Evolutionary conservation across 2,888 invertebrate genomes (phyloP).

Genomic region (Agrotis segetum): DNA sequence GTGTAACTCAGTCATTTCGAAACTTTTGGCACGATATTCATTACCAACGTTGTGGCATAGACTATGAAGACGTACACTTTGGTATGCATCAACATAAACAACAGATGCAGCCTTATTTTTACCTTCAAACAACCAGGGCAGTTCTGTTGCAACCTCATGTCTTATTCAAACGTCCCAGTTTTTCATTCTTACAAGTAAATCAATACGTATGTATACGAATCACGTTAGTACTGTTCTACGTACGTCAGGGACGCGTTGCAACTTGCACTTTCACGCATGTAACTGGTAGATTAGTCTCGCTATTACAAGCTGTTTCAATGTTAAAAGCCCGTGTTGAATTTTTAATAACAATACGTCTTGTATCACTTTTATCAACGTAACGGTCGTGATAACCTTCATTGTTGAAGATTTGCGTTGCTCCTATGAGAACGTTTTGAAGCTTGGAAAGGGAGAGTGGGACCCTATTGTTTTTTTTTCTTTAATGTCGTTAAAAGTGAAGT

Average conservation of each 20-base stretch:
- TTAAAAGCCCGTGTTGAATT: constrained; percentile 55
- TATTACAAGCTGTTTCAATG: constrained; percentile 53
- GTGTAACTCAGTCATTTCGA: constrained; percentile 33
- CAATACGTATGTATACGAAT: constrained; percentile 52
- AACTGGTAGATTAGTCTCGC: constrained; percentile 58
- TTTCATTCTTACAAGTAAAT: constrained; percentile 35
- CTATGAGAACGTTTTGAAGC: constrained; percentile 37
- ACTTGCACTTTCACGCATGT: constrained; percentile 67
- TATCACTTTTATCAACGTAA: constrained; percentile 25
- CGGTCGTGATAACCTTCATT: constrained; percentile 49
- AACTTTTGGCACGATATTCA: constrained; percentile 50
- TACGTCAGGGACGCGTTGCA: constrained; percentile 55
- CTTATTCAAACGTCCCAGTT: constrained; percentile 47
- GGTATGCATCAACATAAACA: constrained; percentile 18
- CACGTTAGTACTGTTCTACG: constrained; percentile 36
- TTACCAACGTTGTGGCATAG: constrained; percentile 39
- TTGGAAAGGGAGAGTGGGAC: constrained; percentile 48
- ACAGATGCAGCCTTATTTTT: constrained; percentile 23
- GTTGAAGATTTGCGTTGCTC: constrained; percentile 36
- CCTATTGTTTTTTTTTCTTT: constrained; percentile 45
- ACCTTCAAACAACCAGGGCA: constrained; percentile 44
- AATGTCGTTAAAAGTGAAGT: constrained; percentile 16
- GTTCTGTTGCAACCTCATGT: constrained; percentile 49
- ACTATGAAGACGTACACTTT: constrained; percentile 25
- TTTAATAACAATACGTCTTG: constrained; percentile 45